phyloP scores from a whole-genome alignment of 2,888 invertebrate species.

The Eupithecia vulgata region DNA sequence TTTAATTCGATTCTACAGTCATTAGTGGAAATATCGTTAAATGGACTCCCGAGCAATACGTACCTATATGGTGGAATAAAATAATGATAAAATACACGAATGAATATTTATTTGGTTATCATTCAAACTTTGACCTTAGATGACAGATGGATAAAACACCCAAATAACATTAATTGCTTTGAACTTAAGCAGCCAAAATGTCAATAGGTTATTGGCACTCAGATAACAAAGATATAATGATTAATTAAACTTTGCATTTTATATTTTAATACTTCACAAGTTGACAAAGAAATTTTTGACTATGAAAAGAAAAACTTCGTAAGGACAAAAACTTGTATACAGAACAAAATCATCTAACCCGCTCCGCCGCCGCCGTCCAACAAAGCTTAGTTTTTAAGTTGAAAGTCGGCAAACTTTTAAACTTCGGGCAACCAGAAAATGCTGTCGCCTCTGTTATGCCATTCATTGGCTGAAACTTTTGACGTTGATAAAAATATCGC shows the following conservation, averaged over 20 bases:
- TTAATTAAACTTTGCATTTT: slow-evolving; percentile 8
- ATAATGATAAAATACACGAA: neutral
- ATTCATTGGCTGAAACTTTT: slow-evolving; percentile 9
- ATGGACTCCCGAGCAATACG: neutral
- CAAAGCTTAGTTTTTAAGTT: slow-evolving; percentile 38
- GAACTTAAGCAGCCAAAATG: slow-evolving; percentile 13
- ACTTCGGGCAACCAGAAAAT: slow-evolving; percentile 7
- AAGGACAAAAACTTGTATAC: slow-evolving; percentile 30
- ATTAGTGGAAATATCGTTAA: neutral
- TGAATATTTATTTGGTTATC: neutral
- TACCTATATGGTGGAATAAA: neutral
- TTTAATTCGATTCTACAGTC: neutral
- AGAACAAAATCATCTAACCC: slow-evolving; percentile 31
- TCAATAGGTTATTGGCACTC: slow-evolving; percentile 18
- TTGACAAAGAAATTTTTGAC: slow-evolving; percentile 13
- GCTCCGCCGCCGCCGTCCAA: slow-evolving; percentile 35
- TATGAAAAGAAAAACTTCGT: slow-evolving; percentile 25
- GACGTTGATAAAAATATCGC: slow-evolving; percentile 8
- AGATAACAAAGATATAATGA: slow-evolving; percentile 12
- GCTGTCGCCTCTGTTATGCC: slow-evolving; percentile 4
- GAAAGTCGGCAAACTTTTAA: slow-evolving; percentile 27
- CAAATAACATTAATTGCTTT: slow-evolving; percentile 13
- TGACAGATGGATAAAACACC: slow-evolving; percentile 6
- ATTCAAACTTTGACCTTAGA: slow-evolving; percentile 9
- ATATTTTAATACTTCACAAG: slow-evolving; percentile 8